Conservation (phyloP, 2,797 vertebrate genomes). For the Eulemur coronatus region DNA sequence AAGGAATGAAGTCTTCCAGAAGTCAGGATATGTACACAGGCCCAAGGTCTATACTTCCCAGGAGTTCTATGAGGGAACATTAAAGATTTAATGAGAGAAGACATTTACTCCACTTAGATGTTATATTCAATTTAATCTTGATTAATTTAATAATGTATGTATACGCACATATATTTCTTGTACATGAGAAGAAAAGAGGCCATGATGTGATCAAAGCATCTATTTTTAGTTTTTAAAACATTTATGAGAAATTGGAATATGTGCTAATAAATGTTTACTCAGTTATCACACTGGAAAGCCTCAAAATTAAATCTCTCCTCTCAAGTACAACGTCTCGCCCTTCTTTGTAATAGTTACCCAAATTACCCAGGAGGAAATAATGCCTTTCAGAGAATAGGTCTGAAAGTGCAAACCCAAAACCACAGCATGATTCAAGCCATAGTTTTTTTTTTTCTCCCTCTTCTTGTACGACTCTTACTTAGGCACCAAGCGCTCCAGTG, state of each 20-base stretch:
- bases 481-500: neutral
- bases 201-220: neutral
- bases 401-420: neutral
- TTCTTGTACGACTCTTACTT: neutral
- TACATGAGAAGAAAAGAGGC: neutral
- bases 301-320: neutral
- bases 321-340: neutral
- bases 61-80: neutral
- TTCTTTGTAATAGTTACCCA: neutral
- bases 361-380: neutral
- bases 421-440: neutral
- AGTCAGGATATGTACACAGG: neutral
- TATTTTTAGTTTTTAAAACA: conserved; percentile 36
- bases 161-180: neutral
- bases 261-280: neutral
- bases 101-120: neutral
- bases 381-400: neutral
- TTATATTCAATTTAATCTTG: neutral
- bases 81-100: conserved; percentile 21
- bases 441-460: neutral
- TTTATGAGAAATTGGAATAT: neutral
- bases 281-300: neutral
- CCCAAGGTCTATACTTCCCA: neutral
- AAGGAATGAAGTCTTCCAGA: neutral
- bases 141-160: neutral